phyloP scores from a whole-genome alignment of 2,888 invertebrate species.

The Perdita meconis region DNA sequence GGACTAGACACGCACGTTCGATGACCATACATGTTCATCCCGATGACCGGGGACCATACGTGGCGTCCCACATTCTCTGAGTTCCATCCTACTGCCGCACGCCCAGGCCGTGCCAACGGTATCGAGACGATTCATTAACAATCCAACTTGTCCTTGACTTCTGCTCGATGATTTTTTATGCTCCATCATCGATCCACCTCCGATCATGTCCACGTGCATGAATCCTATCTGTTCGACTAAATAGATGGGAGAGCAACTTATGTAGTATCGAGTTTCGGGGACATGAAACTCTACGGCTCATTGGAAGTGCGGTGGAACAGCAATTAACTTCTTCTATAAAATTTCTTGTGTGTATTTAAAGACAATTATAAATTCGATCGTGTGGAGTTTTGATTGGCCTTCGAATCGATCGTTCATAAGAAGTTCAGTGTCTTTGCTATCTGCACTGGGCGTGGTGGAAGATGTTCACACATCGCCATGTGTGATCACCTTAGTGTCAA shows the following conservation, averaged over 20 bases:
- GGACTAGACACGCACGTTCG: slow-evolving; percentile 56
- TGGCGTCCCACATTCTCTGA: slow-evolving; percentile 77
- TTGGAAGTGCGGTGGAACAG: too few relatives aligned
- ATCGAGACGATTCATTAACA: slow-evolving; percentile 77
- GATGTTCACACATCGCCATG: too few relatives aligned
- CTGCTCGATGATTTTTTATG: slow-evolving; percentile 54
- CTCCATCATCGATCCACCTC: slow-evolving; percentile 27
- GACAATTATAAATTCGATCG: too few relatives aligned
- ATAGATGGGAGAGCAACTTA: background rate
- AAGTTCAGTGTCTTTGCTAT: too few relatives aligned
- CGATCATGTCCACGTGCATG: slow-evolving; percentile 9
- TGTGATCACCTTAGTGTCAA: too few relatives aligned
- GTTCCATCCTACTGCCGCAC: slow-evolving; percentile 62
- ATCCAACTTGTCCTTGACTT: slow-evolving; percentile 76
- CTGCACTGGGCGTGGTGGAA: too few relatives aligned
- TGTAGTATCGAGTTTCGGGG: background rate
- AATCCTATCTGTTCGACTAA: background rate
- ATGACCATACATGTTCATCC: slow-evolving; percentile 78
- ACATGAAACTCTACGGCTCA: background rate
- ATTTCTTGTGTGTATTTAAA: too few relatives aligned
- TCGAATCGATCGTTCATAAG: too few relatives aligned
- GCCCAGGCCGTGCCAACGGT: slow-evolving; percentile 71
- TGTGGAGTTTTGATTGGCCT: too few relatives aligned
- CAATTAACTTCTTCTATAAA: too few relatives aligned
- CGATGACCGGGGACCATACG: slow-evolving; percentile 74